Evolutionary conservation across 2,113 vertebrate species (phyloP), one percentile per base, ranked within the genome.

Genomic region (Poeciliopsis prolifica): DNA sequence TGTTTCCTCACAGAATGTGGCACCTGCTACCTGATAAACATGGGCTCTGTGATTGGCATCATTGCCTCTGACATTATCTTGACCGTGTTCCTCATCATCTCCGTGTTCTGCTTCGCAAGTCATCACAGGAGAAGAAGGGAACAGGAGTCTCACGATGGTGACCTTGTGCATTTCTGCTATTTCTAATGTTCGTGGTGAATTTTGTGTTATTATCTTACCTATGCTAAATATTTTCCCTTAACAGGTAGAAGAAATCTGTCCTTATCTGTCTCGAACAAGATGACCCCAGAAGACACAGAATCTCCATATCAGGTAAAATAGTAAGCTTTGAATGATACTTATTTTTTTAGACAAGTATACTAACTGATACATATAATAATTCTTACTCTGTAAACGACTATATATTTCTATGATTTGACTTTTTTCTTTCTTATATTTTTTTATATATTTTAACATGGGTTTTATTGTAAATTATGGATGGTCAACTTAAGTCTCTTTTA

Each of bases 281-380:
- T 79, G 42, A 22, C 78, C 30, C 35, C 87, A 74, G 93, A 94
- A 69, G 79, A 85, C 58, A 85, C 87, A 60, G 94, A 95, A 77
- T 95, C 93, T 28, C 92, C 93, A 29, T 94, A 95, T 72, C 93
- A 95, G 94, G 94, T 95, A 89, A 78, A 61, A 3, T 15, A 2
- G 69, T 29, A 8, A 31, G 22, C n/a, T 24, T 63, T 54, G 14
- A n/a, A 58, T 10, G 24, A 24, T 19, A 58, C 3, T 54, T n/a
- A 24, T 54, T 54, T 54, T 54, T 54, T n/a, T 10, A 24, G 5
- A 28, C 28, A 19, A 19, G 17, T 17, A 51, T 24, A 51, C 24
- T 24, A 51, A 22, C 15, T 51, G 48, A 8, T 51, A 24, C 48
- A 51, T 51, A 19, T 7, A 54, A 54, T 22, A 54, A 54, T 22